These are phyloP conservation scores for Drosophila murphyi DNA, from an alignment of 1,140 invertebrate genomes.

Conservation along the genomic window DNA sequence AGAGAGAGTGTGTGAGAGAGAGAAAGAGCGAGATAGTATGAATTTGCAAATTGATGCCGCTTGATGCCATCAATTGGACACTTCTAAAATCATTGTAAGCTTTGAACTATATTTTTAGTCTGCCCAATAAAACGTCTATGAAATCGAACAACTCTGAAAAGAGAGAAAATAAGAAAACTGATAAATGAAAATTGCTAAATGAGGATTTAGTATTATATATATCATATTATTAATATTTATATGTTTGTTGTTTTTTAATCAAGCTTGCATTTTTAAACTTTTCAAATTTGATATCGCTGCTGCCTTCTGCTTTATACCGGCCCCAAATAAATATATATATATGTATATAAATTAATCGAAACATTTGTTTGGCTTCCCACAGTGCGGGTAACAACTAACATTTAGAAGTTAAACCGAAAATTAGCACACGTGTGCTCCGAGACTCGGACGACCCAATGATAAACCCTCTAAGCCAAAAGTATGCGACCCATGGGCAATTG, in stretches of 20 bases:
- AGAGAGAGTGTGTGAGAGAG: too few relatives aligned
- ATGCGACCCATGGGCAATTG: constrained; percentile 49
- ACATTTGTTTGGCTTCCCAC: constrained; percentile 35
- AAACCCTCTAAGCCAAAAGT: constrained; percentile 52
- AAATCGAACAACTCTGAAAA: constrained; percentile 6
- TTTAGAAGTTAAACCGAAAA: constrained; percentile 43
- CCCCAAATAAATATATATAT: too few relatives aligned
- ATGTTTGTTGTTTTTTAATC: too few relatives aligned
- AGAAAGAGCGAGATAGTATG: not conserved
- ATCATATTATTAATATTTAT: too few relatives aligned
- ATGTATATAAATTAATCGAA: not conserved
- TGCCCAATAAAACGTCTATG: not conserved
- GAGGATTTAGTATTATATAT: too few relatives aligned
- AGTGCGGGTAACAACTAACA: constrained; percentile 25
- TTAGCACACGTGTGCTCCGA: constrained; percentile 39
- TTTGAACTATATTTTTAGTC: constrained; percentile 39
- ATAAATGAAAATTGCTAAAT: not conserved
- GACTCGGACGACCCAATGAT: constrained; percentile 39
- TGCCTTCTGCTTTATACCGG: not conserved
- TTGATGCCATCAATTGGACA: constrained; percentile 41
- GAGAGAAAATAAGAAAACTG: too few relatives aligned
- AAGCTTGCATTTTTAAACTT: not conserved
- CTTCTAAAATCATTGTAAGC: constrained; percentile 40
- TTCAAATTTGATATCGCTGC: not conserved
- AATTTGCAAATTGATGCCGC: constrained; percentile 38